Evolutionary conservation across 2,797 vertebrate species (phyloP).

Genomic region (Brachyalestes nurse): DNA sequence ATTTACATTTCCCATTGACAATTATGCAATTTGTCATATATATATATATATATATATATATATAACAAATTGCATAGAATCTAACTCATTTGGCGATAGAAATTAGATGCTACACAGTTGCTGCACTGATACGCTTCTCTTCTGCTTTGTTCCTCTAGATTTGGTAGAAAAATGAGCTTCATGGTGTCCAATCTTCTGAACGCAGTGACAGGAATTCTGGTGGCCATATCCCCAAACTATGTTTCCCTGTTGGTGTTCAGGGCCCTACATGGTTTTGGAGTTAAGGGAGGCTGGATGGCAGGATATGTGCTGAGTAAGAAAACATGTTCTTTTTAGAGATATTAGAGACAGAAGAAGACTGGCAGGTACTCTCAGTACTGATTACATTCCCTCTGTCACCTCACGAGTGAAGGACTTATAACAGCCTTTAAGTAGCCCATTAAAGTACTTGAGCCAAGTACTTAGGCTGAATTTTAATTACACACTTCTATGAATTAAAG

Average conservation of each 20-base stretch:
- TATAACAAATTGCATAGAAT: no score
- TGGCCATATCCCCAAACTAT: constrained; percentile 89
- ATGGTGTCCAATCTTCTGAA: constrained; percentile 86
- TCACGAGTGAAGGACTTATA: no score
- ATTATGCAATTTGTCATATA: no score
- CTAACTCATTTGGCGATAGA: no score
- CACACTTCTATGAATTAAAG: no score
- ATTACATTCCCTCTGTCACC: constrained; percentile 48
- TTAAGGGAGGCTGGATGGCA: constrained; percentile 93
- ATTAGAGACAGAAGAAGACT: background rate
- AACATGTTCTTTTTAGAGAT: background rate
- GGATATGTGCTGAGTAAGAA: constrained; percentile 91
- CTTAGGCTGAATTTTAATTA: no score
- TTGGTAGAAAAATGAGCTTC: constrained; percentile 88
- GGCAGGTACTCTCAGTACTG: background rate
- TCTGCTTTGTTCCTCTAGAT: constrained; percentile 73
- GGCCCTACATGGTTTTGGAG: constrained; percentile 88
- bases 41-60: no score
- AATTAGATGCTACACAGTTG: no score
- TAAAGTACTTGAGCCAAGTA: no score
- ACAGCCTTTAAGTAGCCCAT: no score
- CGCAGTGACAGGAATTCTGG: constrained; percentile 85
- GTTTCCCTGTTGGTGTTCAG: constrained; percentile 87
- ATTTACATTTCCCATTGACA: no score
- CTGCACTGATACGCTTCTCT: background rate